These are phyloP conservation scores for Euproctis similis DNA, from an alignment of 2,888 invertebrate genomes.

Conservation along the genomic window DNA sequence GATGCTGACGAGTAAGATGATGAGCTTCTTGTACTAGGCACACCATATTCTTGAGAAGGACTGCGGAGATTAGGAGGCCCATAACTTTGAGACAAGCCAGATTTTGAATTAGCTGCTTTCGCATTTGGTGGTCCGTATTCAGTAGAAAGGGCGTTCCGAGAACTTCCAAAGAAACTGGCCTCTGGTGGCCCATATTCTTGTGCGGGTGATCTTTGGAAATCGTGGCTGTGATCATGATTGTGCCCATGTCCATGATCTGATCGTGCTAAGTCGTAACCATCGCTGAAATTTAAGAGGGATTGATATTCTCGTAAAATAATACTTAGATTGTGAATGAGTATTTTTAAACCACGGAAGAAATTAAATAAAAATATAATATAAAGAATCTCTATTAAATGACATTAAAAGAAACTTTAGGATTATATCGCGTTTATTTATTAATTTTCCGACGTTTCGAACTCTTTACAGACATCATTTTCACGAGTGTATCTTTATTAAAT, in stretches of 20 bases:
- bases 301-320: background rate
- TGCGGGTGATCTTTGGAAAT: constrained; percentile 30
- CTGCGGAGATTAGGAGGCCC: constrained; percentile 12
- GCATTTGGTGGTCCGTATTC: constrained; percentile 32
- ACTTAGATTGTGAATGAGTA: background rate
- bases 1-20: constrained; percentile 9
- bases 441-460: too few relatives aligned
- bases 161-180: constrained; percentile 18
- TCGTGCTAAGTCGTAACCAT: constrained; percentile 42
- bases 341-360: too few relatives aligned
- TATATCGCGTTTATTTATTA: too few relatives aligned
- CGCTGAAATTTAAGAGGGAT: constrained; percentile 31
- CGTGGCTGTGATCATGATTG: constrained; percentile 16
- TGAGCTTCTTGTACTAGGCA: constrained; percentile 21
- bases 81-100: constrained; percentile 21
- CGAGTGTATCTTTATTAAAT: too few relatives aligned
- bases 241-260: constrained; percentile 29
- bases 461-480: too few relatives aligned
- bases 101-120: constrained; percentile 10
- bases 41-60: constrained; percentile 32
- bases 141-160: constrained; percentile 27
- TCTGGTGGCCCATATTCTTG: constrained; percentile 32
- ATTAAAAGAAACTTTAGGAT: too few relatives aligned
- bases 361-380: too few relatives aligned
- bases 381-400: too few relatives aligned